Conservation (phyloP, 92 coral and sea anemone genomes). For the Porites divaricata region DNA sequence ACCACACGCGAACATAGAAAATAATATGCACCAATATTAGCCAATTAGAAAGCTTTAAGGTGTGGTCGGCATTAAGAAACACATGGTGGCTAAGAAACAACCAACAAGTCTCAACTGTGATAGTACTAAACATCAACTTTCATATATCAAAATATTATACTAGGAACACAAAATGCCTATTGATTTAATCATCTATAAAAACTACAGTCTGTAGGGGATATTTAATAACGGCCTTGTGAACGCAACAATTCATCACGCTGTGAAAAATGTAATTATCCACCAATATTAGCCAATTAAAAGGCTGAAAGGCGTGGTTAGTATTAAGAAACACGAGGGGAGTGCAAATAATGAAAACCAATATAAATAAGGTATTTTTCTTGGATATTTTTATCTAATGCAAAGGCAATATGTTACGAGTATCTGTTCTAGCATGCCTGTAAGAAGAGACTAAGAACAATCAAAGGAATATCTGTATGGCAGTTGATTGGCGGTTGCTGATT, state of each 20-base stretch:
- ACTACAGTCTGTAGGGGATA: not conserved
- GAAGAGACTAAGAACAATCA: not conserved
- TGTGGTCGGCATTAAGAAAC: not conserved
- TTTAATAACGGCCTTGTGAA: not conserved
- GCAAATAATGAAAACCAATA: not conserved
- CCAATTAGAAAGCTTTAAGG: not conserved
- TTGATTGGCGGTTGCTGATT: conserved; percentile 6
- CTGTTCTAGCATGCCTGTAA: not conserved
- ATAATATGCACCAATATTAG: not conserved
- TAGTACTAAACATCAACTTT: too few relatives aligned
- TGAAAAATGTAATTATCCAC: not conserved
- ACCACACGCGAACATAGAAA: not conserved
- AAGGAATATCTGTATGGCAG: not conserved
- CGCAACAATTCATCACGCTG: not conserved
- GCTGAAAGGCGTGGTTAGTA: not conserved
- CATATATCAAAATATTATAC: too few relatives aligned
- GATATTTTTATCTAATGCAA: not conserved
- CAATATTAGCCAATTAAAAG: conserved; percentile 8
- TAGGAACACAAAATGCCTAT: too few relatives aligned
- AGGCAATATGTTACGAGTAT: not conserved
- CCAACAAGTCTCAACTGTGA: too few relatives aligned
- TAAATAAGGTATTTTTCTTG: not conserved
- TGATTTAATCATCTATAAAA: not conserved
- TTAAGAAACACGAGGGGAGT: not conserved
- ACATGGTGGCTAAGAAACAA: not conserved